Evolutionary conservation across 2,888 invertebrate genomes (phyloP), one percentile per base, ranked within the genome.

Genomic region (Agonopterix alstromeriana): DNA sequence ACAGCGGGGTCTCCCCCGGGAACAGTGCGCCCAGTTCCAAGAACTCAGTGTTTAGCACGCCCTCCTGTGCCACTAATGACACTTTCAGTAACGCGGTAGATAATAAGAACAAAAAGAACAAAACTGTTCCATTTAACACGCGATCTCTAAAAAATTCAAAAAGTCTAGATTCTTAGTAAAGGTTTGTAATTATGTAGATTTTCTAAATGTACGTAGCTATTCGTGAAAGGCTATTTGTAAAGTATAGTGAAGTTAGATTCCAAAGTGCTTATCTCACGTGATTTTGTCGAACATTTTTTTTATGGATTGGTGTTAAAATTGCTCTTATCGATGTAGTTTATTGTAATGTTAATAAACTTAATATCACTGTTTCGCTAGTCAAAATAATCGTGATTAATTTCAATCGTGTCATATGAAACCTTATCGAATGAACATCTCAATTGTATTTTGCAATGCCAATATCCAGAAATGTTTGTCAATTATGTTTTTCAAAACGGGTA

Each of bases 101-200:
- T 49, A 73, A 63, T 57, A 85, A 82, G 63, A 70, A 56, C 45
- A 85, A 84, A 61, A 87, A 84, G 61, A 76, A 62, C 51, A 85
- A 84, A 70, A 52, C 73, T 46, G 60, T 65, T 52, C 73, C 71
- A 56, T 73, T 70, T 60, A 64, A 56, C 50, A 55, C 73, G 59
- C 74, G 85, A 73, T 79, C 84, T 65, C 73, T 85, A 48, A 87
- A 86, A 67, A 84, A 78, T 74, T 86, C 87, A 50, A 88, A 87
- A 79, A 87, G 87, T 78, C 67, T 88, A 76, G 87, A 88, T 69
- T 80, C 84, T 75, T 86, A 83, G 77, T 74, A 66, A 64, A 63
- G 64, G 65, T 77, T 79, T 85, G 86, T 86, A 85, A 86, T 82
- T 84, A 85, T 83, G 85, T 88, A 88, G 86, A 86, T 88, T 87